phyloP scores from a whole-genome alignment of 1,140 invertebrate species.

The Scylla paramamosain region DNA sequence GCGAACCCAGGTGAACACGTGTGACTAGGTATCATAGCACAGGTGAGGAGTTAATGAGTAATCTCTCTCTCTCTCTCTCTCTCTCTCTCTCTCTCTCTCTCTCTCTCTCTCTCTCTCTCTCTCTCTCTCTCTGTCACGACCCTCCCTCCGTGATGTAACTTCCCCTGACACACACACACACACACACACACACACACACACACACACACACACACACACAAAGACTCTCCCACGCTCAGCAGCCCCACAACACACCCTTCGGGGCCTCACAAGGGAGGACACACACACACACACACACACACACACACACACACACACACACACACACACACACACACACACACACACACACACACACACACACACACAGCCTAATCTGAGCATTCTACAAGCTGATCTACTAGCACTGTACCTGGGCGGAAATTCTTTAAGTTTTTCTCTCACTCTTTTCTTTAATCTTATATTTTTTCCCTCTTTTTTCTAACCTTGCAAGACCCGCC shows the following conservation, averaged over 20 bases:
- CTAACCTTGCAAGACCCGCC: no score
- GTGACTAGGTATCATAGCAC: not conserved
- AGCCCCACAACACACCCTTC: not conserved
- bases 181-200: not conserved
- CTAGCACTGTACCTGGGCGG: no score
- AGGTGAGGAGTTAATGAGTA: not conserved
- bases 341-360: no score
- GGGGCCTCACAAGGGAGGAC: not conserved
- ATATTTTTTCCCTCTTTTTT: no score
- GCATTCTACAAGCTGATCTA: no score
- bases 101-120: conserved; percentile 16
- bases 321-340: no score
- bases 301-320: conserved; percentile 11
- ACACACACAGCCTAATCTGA: no score
- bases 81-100: conserved; percentile 13
- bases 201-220: no score
- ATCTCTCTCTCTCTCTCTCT: not conserved
- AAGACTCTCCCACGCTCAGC: not conserved
- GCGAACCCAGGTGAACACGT: not conserved
- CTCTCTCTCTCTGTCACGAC: not conserved
- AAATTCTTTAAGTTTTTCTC: no score
- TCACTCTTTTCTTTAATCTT: no score
- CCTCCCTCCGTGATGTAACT: not conserved
- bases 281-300: conserved; percentile 9
- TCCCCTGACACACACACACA: not conserved